These are phyloP conservation scores for Gasteruption jaculator DNA, from an alignment of 2,888 invertebrate species.

Conservation along the genomic window DNA sequence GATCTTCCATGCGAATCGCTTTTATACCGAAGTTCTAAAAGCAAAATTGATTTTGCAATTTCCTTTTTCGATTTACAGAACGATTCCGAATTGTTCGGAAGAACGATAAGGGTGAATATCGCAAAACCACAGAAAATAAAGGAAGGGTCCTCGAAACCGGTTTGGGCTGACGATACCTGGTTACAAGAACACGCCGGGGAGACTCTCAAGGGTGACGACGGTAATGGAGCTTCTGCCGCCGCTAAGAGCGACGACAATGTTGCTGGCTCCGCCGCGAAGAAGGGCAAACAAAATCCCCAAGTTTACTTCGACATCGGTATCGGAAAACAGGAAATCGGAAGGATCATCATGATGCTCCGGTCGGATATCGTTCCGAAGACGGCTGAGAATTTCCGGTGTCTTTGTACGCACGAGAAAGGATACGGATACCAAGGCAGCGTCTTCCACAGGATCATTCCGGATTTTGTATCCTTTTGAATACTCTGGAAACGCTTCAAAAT, in stretches of 20 bases:
- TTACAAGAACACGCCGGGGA: conserved; percentile 96
- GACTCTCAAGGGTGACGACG: conserved; percentile 61
- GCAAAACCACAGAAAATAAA: conserved; percentile 96
- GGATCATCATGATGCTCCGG: conserved; percentile 87
- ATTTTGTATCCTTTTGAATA: conserved; percentile 78
- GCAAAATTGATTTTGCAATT: conserved; percentile 7
- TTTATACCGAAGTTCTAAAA: not conserved
- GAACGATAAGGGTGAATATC: conserved; percentile 92
- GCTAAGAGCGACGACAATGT: conserved; percentile 41
- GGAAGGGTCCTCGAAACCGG: conserved; percentile 90
- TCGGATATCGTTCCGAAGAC: conserved; percentile 94
- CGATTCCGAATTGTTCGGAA: conserved; percentile 95
- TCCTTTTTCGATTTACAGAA: conserved; percentile 60
- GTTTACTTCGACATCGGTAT: conserved; percentile 95
- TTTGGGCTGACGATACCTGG: conserved; percentile 99
- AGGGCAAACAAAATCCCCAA: conserved; percentile 70
- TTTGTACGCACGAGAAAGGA: conserved; percentile 96
- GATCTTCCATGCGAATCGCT: no score
- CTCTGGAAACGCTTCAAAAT: conserved; percentile 8
- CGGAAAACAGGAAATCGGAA: conserved; percentile 81
- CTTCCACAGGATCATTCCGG: conserved; percentile 95
- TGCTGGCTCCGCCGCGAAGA: conserved; percentile 44
- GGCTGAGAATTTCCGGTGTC: conserved; percentile 86
- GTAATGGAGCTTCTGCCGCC: no score
- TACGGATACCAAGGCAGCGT: conserved; percentile 89